Percentiles rank a stretch among this genome's conserved stretches.
These are phyloP conservation scores for Apteryx owenii DNA, from an alignment of 2,113 vertebrate species.

Conservation along the genomic window DNA sequence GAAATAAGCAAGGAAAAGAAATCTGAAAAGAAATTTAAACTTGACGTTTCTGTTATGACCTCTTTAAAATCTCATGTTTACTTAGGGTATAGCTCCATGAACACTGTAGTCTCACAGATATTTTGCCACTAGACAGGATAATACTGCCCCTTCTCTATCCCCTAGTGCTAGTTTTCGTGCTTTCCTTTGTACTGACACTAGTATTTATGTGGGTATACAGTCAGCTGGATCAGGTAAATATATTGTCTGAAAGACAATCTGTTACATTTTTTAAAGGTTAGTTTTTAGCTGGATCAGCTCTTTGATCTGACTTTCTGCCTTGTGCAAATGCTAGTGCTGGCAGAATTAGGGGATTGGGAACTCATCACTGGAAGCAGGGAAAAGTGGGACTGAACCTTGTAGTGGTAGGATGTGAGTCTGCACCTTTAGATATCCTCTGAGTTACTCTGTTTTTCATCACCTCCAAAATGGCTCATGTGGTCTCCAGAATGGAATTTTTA, in stretches of 20 bases:
- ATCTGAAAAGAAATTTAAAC: neutral
- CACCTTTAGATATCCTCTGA: neutral
- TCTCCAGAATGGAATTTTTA: neutral
- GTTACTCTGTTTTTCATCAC: neutral
- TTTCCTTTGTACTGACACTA: neutral
- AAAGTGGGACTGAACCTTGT: fast-evolving
- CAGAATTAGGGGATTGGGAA: neutral
- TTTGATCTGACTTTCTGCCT: neutral
- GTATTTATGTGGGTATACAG: neutral
- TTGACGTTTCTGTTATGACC: neutral
- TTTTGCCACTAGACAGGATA: neutral
- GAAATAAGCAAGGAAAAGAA: neutral
- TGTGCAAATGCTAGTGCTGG: neutral
- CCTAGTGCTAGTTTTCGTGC: neutral
- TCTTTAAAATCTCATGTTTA: neutral
- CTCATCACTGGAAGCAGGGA: neutral
- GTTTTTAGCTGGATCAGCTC: neutral
- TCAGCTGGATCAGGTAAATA: neutral
- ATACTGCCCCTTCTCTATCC: neutral
- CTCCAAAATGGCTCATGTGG: neutral
- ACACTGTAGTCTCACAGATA: neutral
- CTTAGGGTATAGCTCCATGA: neutral
- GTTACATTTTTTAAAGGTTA: neutral
- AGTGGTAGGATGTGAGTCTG: neutral
- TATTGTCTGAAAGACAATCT: neutral